Evolutionary conservation across 2,888 invertebrate genomes (phyloP), one percentile per base, ranked within the genome.

Genomic region (Drosophila phalerata): DNA sequence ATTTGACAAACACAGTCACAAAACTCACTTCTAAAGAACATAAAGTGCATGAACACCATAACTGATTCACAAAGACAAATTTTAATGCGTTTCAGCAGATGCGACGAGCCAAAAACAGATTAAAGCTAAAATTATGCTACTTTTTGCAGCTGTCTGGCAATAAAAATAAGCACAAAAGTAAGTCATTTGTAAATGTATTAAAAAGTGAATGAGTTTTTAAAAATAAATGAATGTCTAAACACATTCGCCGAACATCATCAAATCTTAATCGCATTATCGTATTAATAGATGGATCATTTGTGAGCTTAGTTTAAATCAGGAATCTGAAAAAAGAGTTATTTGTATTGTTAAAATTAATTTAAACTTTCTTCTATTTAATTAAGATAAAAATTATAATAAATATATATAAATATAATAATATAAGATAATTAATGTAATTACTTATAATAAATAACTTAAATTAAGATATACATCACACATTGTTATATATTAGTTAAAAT

Each of bases 61-160:
- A 38, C 15, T 40, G 22, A 55, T 17, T 30, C n/a, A 34, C 51
- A 40, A n/a, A n/a, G 42, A 25, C 60, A 60, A 58, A 38, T 57
- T 37, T 11, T 15, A 43, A 34, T 45, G 34, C 15, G 25, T 22
- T 38, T 34, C 10, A 28, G n/a, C 63, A 57, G 57, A 34, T 63
- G 63, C n/a, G 40, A 57, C 37, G 37, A 11, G 45, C 3, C 13
- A 38, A 51, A 58, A 34, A 22, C 32, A 15, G 40, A 63, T 63
- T 48, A 28, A n/a, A 10, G 34, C 48, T 61, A 19, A 32, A 53
- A 61, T 40, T 53, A 55, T 45, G 52, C 43, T 52, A 45, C 34
- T 42, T 42, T 42, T 55, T 62, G 22, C 28, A 48, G 34, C n/a
- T 45, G 25, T 48, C 48, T 48, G 34, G 15, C 45, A 57, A 57